phyloP scores from a whole-genome alignment of 2,797 vertebrate species.

The Gadopsis bispinosus region DNA sequence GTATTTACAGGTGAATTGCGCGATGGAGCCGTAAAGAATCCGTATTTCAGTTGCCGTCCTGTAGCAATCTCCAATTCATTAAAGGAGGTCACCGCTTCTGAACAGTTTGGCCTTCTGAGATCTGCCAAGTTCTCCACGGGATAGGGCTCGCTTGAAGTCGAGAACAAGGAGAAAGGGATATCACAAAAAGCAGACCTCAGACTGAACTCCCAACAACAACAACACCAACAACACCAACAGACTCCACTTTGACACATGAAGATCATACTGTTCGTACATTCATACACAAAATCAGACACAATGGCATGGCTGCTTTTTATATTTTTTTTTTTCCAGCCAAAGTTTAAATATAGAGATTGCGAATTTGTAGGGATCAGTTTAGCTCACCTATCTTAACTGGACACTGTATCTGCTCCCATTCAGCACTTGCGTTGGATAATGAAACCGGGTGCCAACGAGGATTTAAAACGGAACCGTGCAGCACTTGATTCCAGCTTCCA shows the following conservation, averaged over 20 bases:
- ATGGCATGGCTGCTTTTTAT: not conserved
- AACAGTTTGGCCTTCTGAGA: slow-evolving; percentile 14
- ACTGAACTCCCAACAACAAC: not conserved
- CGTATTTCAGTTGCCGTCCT: not conserved
- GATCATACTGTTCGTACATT: not conserved
- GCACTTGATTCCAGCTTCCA: slow-evolving; percentile 42
- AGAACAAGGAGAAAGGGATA: slow-evolving; percentile 32
- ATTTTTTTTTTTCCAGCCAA: not conserved
- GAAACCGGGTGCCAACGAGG: slow-evolving; percentile 37
- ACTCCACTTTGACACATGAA: not conserved
- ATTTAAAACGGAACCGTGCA: slow-evolving; percentile 26
- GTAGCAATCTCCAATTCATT: slow-evolving; percentile 16
- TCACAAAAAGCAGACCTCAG: not conserved
- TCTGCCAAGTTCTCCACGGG: not conserved
- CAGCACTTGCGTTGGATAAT: slow-evolving; percentile 5
- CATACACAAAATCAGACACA: not conserved
- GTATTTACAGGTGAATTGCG: not conserved
- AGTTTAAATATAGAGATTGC: not conserved
- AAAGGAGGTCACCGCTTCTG: slow-evolving; percentile 24
- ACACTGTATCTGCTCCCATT: slow-evolving; percentile 5
- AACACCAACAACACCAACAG: not conserved
- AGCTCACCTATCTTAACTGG: slow-evolving; percentile 2
- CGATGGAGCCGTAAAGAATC: not conserved
- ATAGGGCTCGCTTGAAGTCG: slow-evolving; percentile 1
- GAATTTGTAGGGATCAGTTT: not conserved